These are phyloP conservation scores for Sabellastarte sp. DNA, from an alignment of 2,888 invertebrate species.

Conservation along the genomic window DNA sequence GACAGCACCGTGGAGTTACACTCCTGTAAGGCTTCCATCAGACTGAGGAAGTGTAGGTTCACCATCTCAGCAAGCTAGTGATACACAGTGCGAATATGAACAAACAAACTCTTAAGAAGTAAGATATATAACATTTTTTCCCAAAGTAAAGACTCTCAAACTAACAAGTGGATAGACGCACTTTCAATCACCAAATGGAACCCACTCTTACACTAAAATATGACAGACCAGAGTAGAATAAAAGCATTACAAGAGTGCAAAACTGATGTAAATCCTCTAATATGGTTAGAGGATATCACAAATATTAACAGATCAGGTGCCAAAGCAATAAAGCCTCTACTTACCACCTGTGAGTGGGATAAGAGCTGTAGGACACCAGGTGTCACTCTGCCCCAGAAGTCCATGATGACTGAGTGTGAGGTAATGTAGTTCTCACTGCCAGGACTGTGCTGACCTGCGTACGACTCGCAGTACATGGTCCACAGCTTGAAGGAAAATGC, in stretches of 20 bases:
- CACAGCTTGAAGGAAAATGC: constrained; percentile 68
- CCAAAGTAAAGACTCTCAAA: too few relatives aligned
- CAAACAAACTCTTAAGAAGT: background rate
- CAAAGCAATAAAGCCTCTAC: too few relatives aligned
- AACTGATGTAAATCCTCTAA: too few relatives aligned
- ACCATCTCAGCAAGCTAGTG: constrained; percentile 96
- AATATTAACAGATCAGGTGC: too few relatives aligned
- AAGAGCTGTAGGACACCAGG: constrained; percentile 91
- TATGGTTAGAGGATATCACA: too few relatives aligned
- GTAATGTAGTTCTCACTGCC: constrained; percentile 55
- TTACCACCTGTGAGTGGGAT: constrained; percentile 84
- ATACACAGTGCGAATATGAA: too few relatives aligned
- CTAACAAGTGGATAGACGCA: too few relatives aligned
- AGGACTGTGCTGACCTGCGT: constrained; percentile 68
- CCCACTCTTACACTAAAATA: too few relatives aligned
- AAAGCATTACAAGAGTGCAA: too few relatives aligned
- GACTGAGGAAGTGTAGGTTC: constrained; percentile 90
- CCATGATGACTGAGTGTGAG: constrained; percentile 72
- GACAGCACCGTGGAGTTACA: constrained; percentile 89
- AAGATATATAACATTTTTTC: constrained; percentile 7
- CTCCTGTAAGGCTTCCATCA: constrained; percentile 91
- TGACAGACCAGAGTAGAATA: too few relatives aligned
- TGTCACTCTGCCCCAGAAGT: constrained; percentile 98
- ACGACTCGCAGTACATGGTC: constrained; percentile 96
- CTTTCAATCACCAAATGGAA: too few relatives aligned